These are phyloP conservation scores for Marasmarcha lunaedactyla DNA, from an alignment of 2,888 invertebrate species.

Conservation along the genomic window DNA sequence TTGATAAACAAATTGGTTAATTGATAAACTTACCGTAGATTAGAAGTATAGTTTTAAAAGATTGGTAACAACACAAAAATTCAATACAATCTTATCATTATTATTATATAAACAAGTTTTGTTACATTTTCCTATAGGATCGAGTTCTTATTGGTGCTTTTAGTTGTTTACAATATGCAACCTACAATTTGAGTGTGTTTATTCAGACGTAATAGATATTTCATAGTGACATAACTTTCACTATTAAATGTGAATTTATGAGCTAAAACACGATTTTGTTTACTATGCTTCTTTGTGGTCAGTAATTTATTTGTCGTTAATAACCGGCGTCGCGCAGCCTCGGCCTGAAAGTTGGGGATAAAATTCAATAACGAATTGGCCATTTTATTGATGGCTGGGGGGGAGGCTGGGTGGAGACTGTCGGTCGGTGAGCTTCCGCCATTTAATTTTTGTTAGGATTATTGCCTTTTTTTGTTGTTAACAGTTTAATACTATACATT, in stretches of 20 bases:
- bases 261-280: conserved; percentile 45
- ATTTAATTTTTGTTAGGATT: conserved; percentile 44
- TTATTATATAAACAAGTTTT: not conserved
- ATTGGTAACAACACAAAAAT: conserved; percentile 30
- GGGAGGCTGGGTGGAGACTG: conserved; percentile 65
- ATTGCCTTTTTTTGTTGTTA: conserved; percentile 40
- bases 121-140: conserved; percentile 25
- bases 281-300: conserved; percentile 48
- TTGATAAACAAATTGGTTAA: conserved; percentile 41
- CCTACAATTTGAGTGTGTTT: conserved; percentile 18
- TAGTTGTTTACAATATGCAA: conserved; percentile 39
- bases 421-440: conserved; percentile 57
- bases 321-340: conserved; percentile 65
- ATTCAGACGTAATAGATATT: conserved; percentile 29
- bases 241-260: conserved; percentile 34
- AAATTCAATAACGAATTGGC: conserved; percentile 71
- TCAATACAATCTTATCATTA: conserved; percentile 16
- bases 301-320: conserved; percentile 46
- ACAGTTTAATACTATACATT: too few relatives aligned
- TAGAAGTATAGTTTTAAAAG: conserved; percentile 20
- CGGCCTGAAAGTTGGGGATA: conserved; percentile 53
- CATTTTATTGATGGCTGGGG: conserved; percentile 70
- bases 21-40: conserved; percentile 20
- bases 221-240: conserved; percentile 66
- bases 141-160: conserved; percentile 29